Evolutionary conservation across 2,113 vertebrate genomes (phyloP).

Genomic region (Okapia johnstoni): DNA sequence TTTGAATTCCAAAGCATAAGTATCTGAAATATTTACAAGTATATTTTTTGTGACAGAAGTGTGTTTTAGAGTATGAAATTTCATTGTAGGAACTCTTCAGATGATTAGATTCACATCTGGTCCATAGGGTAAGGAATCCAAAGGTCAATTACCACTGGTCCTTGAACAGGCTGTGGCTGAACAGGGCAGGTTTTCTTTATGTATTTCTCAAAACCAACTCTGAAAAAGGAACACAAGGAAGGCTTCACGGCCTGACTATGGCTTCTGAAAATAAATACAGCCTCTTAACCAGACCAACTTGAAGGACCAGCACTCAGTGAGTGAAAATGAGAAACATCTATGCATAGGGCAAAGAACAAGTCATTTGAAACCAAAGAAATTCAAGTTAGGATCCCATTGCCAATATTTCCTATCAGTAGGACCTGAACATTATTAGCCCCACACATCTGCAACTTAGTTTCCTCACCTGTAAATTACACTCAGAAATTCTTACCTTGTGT

Average conservation of each 20-base stretch:
- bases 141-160: neutral
- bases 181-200: neutral
- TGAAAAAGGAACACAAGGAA: neutral
- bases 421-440: neutral
- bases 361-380: neutral
- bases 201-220: neutral
- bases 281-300: neutral
- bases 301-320: neutral
- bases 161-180: neutral
- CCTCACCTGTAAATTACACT: neutral
- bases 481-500: neutral
- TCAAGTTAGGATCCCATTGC: neutral
- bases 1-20: constrained; percentile 11
- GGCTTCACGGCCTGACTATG: neutral
- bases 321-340: neutral
- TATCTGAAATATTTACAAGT: neutral
- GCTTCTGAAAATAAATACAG: constrained; percentile 28
- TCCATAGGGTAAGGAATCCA: neutral
- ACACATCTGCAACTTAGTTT: neutral
- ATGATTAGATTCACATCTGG: neutral
- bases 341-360: neutral
- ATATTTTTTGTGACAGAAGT: neutral
- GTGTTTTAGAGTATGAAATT: neutral
- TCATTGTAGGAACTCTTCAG: neutral
- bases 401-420: neutral